A percentile compares a stretch with the other conserved stretches of the same genome.
Evolutionary conservation across 2,888 invertebrate genomes (phyloP).

Genomic region (Parnassius smintheus): DNA sequence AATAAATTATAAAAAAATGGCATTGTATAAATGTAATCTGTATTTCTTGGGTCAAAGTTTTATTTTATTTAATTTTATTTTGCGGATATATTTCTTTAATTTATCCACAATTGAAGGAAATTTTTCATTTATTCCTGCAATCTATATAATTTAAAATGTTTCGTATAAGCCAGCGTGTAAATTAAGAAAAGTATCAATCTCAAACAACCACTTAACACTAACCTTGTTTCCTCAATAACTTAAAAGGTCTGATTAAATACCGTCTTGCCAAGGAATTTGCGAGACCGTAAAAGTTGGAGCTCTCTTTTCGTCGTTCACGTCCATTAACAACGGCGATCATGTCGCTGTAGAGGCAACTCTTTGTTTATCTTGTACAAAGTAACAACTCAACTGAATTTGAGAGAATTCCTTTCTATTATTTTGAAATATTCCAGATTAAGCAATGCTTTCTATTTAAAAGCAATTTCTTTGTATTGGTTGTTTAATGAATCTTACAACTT

Average conservation of each 20-base stretch:
- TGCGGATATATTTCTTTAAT: too few relatives aligned
- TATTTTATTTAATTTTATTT: too few relatives aligned
- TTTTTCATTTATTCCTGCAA: too few relatives aligned
- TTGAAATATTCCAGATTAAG: conserved; percentile 9
- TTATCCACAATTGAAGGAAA: too few relatives aligned
- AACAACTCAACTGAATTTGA: conserved; percentile 27
- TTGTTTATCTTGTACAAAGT: conserved; percentile 26
- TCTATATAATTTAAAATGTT: too few relatives aligned
- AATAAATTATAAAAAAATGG: too few relatives aligned
- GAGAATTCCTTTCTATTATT: conserved; percentile 20
- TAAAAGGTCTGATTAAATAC: conserved; percentile 28
- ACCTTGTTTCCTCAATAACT: conserved; percentile 24
- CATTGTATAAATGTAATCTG: too few relatives aligned
- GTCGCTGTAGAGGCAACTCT: conserved; percentile 24
- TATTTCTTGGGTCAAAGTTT: too few relatives aligned
- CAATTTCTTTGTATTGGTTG: background rate
- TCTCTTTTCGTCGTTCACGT: conserved; percentile 27
- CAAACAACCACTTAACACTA: conserved; percentile 19
- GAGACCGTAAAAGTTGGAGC: conserved; percentile 26
- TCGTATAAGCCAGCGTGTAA: background rate
- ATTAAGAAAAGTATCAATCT: conserved; percentile 21
- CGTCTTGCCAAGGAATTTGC: conserved; percentile 23
- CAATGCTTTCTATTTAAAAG: conserved; percentile 8
- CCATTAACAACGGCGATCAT: conserved; percentile 25
- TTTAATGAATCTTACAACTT: too few relatives aligned